phyloP scores from a whole-genome alignment of 2,113 vertebrate genomes.

The Zosterops hypoxanthus region DNA sequence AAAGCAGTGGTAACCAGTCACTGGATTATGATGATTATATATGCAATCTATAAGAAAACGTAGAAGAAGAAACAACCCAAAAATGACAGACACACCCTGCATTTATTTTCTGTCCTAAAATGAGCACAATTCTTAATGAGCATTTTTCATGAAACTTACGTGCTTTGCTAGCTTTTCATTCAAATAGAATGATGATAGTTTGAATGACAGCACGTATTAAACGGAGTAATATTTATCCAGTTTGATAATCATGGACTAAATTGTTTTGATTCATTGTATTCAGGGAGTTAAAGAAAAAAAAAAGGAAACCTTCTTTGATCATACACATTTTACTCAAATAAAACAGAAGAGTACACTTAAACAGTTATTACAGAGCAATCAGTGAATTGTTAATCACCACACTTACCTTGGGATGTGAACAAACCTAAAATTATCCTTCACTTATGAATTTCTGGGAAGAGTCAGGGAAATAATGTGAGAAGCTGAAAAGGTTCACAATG shows the following conservation, averaged over 20 bases:
- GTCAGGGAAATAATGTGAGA: not conserved
- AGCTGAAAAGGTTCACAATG: not conserved
- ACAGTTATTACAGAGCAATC: not conserved
- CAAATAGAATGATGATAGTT: not conserved
- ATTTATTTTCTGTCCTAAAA: not conserved
- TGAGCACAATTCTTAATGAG: not conserved
- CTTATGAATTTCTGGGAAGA: not conserved
- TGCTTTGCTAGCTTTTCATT: not conserved
- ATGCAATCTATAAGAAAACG: not conserved
- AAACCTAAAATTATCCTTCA: not conserved
- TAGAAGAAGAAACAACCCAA: not conserved
- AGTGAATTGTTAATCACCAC: not conserved
- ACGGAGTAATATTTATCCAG: not conserved
- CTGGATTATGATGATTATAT: not conserved
- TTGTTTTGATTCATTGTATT: not conserved
- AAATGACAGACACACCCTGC: not conserved
- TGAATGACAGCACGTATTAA: not conserved
- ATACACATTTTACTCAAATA: not conserved
- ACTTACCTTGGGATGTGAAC: not conserved
- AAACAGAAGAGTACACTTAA: not conserved
- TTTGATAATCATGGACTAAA: not conserved
- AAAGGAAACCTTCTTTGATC: not conserved
- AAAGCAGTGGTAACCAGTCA: not conserved
- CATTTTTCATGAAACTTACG: not conserved
- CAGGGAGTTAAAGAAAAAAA: not conserved